Evolutionary conservation across 2,113 vertebrate species (phyloP).

Genomic region (Neogobius melanostomus): DNA sequence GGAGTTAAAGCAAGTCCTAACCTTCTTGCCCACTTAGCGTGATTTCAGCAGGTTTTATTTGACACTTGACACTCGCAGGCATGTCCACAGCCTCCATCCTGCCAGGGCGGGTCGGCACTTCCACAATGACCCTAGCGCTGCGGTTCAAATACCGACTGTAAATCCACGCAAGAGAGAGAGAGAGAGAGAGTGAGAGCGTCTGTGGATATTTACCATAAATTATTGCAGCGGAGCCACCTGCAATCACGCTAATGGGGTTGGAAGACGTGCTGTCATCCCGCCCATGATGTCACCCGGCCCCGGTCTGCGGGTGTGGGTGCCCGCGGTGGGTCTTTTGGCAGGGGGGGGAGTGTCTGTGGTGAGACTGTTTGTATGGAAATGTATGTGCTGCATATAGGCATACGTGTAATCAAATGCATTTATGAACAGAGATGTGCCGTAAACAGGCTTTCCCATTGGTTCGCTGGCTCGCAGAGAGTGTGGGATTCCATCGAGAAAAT

Average conservation of each 20-base stretch:
- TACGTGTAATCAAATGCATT: conserved; percentile 47
- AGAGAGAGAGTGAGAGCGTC: conserved; percentile 56
- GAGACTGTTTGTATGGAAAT: conserved; percentile 55
- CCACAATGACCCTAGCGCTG: conserved; percentile 67
- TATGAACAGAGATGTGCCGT: conserved; percentile 31
- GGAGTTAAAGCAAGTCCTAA: not conserved
- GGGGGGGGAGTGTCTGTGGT: conserved; percentile 65
- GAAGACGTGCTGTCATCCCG: conserved; percentile 82
- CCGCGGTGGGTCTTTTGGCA: conserved; percentile 57
- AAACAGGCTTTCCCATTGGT: conserved; percentile 43
- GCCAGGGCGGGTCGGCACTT: conserved; percentile 46
- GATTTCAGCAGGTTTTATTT: not conserved
- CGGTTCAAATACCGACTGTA: conserved; percentile 71
- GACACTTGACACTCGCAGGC: not conserved
- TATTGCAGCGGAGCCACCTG: conserved; percentile 76
- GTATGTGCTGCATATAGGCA: conserved; percentile 53
- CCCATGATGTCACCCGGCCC: conserved; percentile 76
- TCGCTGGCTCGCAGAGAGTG: conserved; percentile 69
- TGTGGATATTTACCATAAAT: conserved; percentile 78
- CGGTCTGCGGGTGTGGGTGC: conserved; percentile 67
- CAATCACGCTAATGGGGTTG: conserved; percentile 78
- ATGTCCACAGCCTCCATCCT: not conserved
- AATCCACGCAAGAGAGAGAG: conserved; percentile 67
- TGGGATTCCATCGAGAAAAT: conserved; percentile 74
- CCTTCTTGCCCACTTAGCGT: not conserved